Evolutionary conservation across 2,113 vertebrate genomes (phyloP), one percentile per base, ranked within the genome.

Genomic region (Campylomormyrus numenius): DNA sequence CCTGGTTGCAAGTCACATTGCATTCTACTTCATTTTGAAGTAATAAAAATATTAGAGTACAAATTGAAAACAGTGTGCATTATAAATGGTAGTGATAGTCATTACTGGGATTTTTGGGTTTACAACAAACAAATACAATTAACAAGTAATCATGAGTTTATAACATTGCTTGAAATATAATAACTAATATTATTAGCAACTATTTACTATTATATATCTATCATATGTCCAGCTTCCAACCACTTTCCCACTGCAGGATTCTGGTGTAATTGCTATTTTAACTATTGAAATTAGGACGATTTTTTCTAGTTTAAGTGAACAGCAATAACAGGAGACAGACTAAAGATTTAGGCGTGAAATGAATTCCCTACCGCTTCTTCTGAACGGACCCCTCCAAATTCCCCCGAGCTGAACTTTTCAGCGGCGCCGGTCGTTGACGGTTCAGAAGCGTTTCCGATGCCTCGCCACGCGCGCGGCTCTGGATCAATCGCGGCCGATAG

Each of bases 401-500:
- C 48, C 50, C 49, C 50, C 17, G 85, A 87, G 50, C 48, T 87
- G 85, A 87, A 53, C 48, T 53, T 87, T 87, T 86, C 84, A 53
- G 49, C 50, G 19, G 50, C 5, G 84, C 84, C 13, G 24, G 84
- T 24, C 45, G 48, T 53, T 87, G 85, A 87, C n/a, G 85, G 85
- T 46, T 70, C 7, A 21, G 84, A 94, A 93, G 94, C 94, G 93
- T 95, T 95, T 95, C 93, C 94, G 92, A 96, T 95, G 94, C 94
- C 92, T 88, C 91, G 91, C 94, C 91, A 91, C 90, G 90, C 94
- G 92, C 93, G 10, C 27, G 74, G 89, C 62, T 90, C 90, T 21
- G 56, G 95, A 95, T 96, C 94, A 94, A 95, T 96, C 91, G 92
- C 90, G 95, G 93, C 95, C 94, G 94, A 92, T 90, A 92, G 92